phyloP scores from a whole-genome alignment of 2,888 invertebrate species.

The Temnothorax unifasciatus region DNA sequence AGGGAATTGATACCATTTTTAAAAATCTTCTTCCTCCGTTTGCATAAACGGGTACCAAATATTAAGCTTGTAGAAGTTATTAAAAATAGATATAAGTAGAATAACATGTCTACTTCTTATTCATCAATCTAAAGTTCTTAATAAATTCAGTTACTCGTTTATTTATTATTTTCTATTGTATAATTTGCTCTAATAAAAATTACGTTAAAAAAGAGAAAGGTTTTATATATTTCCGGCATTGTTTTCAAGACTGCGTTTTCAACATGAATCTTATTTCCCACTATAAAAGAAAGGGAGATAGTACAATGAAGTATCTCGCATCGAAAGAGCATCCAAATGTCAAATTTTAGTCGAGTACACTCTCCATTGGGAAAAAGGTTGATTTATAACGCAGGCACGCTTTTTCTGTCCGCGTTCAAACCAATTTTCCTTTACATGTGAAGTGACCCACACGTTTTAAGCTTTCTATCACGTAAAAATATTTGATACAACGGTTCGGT shows the following conservation, averaged over 20 bases:
- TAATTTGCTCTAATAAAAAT: not conserved
- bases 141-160: not conserved
- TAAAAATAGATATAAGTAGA: not conserved
- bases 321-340: slow-evolving; percentile 33
- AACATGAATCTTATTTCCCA: slow-evolving; percentile 7
- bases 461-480: slow-evolving; percentile 18
- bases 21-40: not conserved
- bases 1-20: not conserved
- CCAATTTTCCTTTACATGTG: slow-evolving; percentile 11
- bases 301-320: slow-evolving; percentile 26
- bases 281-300: slow-evolving; percentile 11
- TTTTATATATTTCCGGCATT: not conserved
- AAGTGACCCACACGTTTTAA: slow-evolving; percentile 4
- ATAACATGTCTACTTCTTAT: not conserved
- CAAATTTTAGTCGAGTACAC: slow-evolving; percentile 34
- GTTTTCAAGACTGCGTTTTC: slow-evolving; percentile 4
- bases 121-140: not conserved
- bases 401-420: slow-evolving; percentile 34
- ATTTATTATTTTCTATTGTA: not conserved
- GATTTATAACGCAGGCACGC: slow-evolving; percentile 39
- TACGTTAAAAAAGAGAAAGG: not conserved
- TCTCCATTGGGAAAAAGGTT: slow-evolving; percentile 13
- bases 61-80: not conserved
- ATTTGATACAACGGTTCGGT: slow-evolving; percentile 22
- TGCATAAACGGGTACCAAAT: not conserved